Conservation (phyloP, 1,140 invertebrate genomes). For the Pseudachorutes palmiensis region DNA sequence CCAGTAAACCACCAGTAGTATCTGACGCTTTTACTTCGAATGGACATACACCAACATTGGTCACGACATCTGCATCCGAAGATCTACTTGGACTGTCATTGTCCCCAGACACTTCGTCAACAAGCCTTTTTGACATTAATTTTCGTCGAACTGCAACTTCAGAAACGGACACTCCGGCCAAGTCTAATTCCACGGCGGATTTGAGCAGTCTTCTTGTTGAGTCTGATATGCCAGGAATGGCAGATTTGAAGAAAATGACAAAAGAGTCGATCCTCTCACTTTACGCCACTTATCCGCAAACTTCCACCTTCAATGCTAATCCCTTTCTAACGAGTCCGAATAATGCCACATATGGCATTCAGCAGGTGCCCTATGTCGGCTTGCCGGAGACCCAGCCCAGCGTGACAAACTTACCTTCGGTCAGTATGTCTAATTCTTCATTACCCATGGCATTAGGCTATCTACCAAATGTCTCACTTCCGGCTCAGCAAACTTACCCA, state of each 20-base stretch:
- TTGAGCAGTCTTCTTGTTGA: slow-evolving; percentile 53
- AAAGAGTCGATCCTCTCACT: slow-evolving; percentile 89
- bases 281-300: slow-evolving; percentile 46
- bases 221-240: not conserved
- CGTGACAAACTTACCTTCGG: not conserved
- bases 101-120: slow-evolving; percentile 26
- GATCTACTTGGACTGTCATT: slow-evolving; percentile 36
- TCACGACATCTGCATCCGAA: slow-evolving; percentile 29
- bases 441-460: not conserved
- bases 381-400: not conserved
- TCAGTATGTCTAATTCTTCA: not conserved
- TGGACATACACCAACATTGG: not conserved
- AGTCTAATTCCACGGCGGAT: slow-evolving; percentile 38
- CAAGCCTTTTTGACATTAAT: slow-evolving; percentile 25
- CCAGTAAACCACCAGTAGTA: not conserved
- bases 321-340: not conserved
- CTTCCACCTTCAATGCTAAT: not conserved
- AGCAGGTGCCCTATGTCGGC: not conserved
- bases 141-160: too few species aligned
- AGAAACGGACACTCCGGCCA: too few species aligned
- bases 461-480: not conserved
- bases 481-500: not conserved
- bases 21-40: not conserved
- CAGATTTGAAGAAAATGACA: slow-evolving; percentile 69
- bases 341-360: not conserved